Evolutionary conservation across 1,140 invertebrate genomes (phyloP).

Genomic region (Rhagoletis pomonella): DNA sequence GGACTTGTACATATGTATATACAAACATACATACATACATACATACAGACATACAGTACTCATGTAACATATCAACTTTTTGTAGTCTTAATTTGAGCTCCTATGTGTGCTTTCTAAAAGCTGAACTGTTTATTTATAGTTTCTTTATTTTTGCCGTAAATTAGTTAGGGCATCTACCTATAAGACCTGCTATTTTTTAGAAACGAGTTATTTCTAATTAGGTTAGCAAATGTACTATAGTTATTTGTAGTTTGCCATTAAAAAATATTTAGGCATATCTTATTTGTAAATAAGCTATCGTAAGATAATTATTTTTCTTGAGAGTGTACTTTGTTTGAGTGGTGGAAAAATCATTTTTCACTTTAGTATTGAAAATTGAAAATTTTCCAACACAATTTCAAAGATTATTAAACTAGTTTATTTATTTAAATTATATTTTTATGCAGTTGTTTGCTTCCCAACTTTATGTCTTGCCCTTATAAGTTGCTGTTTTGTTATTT

Average conservation of each 20-base stretch:
- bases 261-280: neutral
- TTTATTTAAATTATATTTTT: neutral
- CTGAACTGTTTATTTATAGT: slow-evolving; percentile 1
- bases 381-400: slow-evolving; percentile 20
- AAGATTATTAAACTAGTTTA: slow-evolving; percentile 16
- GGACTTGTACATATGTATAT: too few relatives aligned
- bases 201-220: slow-evolving; percentile 51
- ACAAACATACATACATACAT: slow-evolving; percentile 24
- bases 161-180: neutral
- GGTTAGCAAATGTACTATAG: slow-evolving; percentile 13
- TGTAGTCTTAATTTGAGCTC: slow-evolving; percentile 3
- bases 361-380: slow-evolving; percentile 44
- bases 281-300: slow-evolving; percentile 50
- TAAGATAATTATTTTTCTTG: slow-evolving; percentile 25
- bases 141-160: neutral
- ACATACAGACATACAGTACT: slow-evolving; percentile 11
- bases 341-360: slow-evolving; percentile 30
- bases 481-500: slow-evolving; percentile 38
- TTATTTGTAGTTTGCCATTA: slow-evolving; percentile 30
- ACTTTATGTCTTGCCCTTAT: neutral
- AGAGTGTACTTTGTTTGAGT: slow-evolving; percentile 19
- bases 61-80: slow-evolving; percentile 39
- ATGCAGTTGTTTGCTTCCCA: slow-evolving; percentile 29
- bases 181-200: slow-evolving; percentile 45
- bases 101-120: slow-evolving; percentile 33